Evolutionary conservation across 2,888 invertebrate genomes (phyloP).

Genomic region (Epirrita christyi): DNA sequence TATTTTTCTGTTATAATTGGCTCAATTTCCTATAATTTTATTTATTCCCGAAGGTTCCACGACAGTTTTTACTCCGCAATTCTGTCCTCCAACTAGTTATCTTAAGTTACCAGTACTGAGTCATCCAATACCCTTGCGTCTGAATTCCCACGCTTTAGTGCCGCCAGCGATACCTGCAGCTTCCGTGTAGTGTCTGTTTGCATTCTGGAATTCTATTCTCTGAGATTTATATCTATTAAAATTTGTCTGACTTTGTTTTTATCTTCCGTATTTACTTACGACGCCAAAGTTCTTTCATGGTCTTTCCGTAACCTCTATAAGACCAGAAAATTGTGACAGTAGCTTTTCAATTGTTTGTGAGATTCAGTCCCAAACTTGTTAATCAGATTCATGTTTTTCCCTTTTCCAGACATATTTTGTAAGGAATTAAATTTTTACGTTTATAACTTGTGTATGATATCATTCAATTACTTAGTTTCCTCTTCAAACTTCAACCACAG

Average conservation of each 20-base stretch:
- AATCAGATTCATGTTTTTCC: background rate
- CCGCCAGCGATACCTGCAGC: constrained; percentile 19
- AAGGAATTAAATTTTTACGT: background rate
- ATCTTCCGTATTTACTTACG: constrained; percentile 28
- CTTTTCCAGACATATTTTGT: background rate
- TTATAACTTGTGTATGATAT: too few species aligned
- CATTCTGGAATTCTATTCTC: constrained; percentile 29
- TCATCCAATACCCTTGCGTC: constrained; percentile 23
- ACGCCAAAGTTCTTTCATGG: background rate
- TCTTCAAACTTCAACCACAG: too few species aligned
- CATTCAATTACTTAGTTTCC: too few species aligned
- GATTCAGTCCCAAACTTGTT: too few species aligned
- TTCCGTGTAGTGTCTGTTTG: constrained; percentile 29
- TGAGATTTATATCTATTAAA: constrained; percentile 36
- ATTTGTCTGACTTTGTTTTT: constrained; percentile 31
- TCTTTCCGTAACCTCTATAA: too few species aligned
- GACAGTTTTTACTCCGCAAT: too few species aligned
- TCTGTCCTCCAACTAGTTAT: too few species aligned
- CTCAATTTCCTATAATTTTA: too few species aligned
- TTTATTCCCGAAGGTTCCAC: too few species aligned
- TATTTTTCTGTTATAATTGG: too few species aligned
- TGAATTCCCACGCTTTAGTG: constrained; percentile 42
- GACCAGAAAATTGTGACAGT: too few species aligned
- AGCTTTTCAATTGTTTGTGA: too few species aligned
- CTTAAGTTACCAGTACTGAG: background rate